Evolutionary conservation across 2,113 vertebrate genomes (phyloP).

Genomic region (Azemiops feae): DNA sequence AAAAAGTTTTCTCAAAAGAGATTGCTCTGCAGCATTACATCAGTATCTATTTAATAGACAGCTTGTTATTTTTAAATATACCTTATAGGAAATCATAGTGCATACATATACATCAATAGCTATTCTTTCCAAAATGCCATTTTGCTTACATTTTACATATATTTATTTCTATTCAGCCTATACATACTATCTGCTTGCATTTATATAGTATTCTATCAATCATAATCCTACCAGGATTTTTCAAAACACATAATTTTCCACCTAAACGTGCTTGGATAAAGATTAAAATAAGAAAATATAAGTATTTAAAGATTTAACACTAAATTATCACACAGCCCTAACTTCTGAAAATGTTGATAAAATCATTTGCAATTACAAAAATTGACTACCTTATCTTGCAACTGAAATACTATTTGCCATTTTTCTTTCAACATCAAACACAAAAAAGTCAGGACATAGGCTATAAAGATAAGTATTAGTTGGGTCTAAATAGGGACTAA

Average conservation of each 20-base stretch:
- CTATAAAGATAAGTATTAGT: background rate
- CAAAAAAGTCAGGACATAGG: background rate
- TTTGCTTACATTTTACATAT: background rate
- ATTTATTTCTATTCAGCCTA: background rate
- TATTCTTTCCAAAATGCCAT: background rate
- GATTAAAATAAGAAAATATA: background rate
- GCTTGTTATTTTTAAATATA: conserved; percentile 20
- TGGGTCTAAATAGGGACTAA: background rate
- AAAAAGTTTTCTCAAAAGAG: conserved; percentile 25
- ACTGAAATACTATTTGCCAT: background rate
- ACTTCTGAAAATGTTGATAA: background rate
- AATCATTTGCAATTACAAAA: background rate
- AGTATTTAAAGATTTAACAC: background rate
- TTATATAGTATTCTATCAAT: background rate
- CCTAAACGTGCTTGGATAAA: background rate
- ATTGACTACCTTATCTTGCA: background rate
- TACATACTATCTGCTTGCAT: background rate
- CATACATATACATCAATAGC: background rate
- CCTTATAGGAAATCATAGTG: conserved; percentile 36
- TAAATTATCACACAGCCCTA: background rate
- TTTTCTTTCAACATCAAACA: background rate
- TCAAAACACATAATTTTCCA: background rate
- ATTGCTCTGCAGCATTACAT: background rate
- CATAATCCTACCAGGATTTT: background rate
- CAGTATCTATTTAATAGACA: conserved; percentile 20